Evolutionary conservation across 2,888 invertebrate species (phyloP), one percentile per base, ranked within the genome.

Genomic region (Nomada flava): DNA sequence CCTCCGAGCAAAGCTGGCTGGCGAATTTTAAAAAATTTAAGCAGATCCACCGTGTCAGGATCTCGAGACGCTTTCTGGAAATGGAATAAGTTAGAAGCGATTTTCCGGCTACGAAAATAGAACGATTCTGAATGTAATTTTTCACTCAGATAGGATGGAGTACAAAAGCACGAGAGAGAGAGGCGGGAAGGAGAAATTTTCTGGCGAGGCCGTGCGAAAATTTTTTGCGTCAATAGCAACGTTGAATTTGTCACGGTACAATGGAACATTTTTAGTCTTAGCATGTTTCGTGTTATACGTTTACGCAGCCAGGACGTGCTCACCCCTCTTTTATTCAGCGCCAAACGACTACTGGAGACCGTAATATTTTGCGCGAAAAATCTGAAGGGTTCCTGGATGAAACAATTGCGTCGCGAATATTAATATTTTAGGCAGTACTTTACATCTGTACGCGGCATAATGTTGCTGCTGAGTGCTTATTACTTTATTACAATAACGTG

Each of bases 11-110:
- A 44, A 44, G 23, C 23, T n/a, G 42, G 52, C 23, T 13, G 23
- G 23, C 42, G 71, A 63, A 63, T 53, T 9, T 72, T 60, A n/a
- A 63, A 69, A 72, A 72, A 63, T 72, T 72, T 72, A 52, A 63
- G 23, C 71, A 18, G 63, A 72, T 53, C 52, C 52, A 42, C 13
- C 63, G 63, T 63, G 63, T 72, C 71, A 63, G 42, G 63, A 42
- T 63, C 42, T 42, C 62, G 36, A 18, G 29, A 59, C 29, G 52
- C 36, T 42, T 13, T 9, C 42, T 2, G 62, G 26, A 23, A 72
- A 72, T 72, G 71, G 71, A 72, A 72, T 72, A 72, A 72, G 64
- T 72, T 72, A 72, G 42, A 72, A 63, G 72, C 64, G 53, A 72
- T 72, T 64, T 42, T 42, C 10, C 29, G 42, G 63, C n/a, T 64